Base-by-base conservation (phyloP, 2,888 invertebrate genomes). In the Acrobasis consociella region DNA sequence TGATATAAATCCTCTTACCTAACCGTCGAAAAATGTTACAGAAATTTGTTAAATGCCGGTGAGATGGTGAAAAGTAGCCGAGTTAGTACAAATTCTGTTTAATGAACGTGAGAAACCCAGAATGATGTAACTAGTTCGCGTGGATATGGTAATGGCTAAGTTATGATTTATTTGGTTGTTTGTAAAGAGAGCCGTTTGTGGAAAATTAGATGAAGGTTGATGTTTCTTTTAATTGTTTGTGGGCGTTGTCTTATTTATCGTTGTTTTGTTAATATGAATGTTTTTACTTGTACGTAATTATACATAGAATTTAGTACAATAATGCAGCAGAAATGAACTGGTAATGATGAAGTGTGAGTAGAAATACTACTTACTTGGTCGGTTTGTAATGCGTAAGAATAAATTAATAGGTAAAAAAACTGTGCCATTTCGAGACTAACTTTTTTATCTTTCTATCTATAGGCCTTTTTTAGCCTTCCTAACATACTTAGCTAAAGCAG, bases 41-140 rank as follows among this genome's bases (percentile, higher is more conserved):
- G 52, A 46, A 17, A 17, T 22, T 22, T 15, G 53, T 15, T 42
- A 22, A 49, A 49, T 9, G 37, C 15, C 22, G 61, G 53, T 52
- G 53, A 53, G 61, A 53, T 46, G 61, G 16, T 61, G 52, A 61
- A 61, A 61, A 61, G 53, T 52, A n/a, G 46, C 7, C 51, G 46
- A 38, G 56, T 49, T 59, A 38, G 50, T 53, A 53, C 46, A 61
- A 61, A 61, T 53, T 61, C 10, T 38, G 3, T 60, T 61, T 61
- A 53, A 61, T 52, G 61, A 46, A 53, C 61, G 46, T 46, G 52
- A 17, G 42, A 53, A 42, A 3, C 53, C 15, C 15, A 7, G 38
- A 61, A 42, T 61, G 42, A 46, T 15, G 46, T 13, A 61, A 61
- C 37, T 49, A 9, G 31, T 39, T 42, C 17, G 9, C 10, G n/a